Conservation (phyloP, 2,113 vertebrate species). For the Xyliphius kryptos region DNA sequence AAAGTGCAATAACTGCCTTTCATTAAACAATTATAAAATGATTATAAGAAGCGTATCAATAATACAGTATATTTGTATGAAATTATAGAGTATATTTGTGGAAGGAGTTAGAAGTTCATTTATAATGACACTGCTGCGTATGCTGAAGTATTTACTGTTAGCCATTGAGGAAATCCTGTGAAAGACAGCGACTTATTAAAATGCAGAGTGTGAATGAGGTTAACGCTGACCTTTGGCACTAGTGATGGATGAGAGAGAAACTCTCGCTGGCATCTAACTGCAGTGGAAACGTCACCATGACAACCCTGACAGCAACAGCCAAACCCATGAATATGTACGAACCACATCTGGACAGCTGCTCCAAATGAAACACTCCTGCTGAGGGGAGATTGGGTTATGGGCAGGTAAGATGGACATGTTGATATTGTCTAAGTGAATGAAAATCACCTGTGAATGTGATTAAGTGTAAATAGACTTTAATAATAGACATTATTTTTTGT, state of each 20-base stretch:
- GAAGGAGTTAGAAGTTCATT: conserved; percentile 7
- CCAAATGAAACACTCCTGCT: conserved; percentile 35
- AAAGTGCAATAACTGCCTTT: conserved; percentile 34
- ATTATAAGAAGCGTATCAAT: conserved; percentile 6
- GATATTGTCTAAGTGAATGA: too few species aligned
- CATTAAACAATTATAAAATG: conserved; percentile 26
- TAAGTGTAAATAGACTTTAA: too few species aligned
- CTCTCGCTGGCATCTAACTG: conserved; percentile 46
- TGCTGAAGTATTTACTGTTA: conserved; percentile 11
- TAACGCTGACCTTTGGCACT: conserved; percentile 64
- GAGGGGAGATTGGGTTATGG: conserved; percentile 2
- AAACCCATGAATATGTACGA: conserved; percentile 43
- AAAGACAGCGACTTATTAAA: conserved; percentile 29
- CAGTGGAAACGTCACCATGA: conserved; percentile 43
- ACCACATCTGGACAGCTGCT: conserved; percentile 46
- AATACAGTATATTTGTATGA: not conserved
- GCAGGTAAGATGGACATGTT: conserved; percentile 10
- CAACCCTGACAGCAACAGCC: conserved; percentile 42
- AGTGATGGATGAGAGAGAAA: conserved; percentile 60
- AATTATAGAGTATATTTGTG: not conserved
- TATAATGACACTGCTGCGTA: conserved; percentile 5
- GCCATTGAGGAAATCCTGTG: conserved; percentile 32
- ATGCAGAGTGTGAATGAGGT: conserved; percentile 60
- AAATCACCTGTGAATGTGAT: too few species aligned
- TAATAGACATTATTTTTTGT: too few species aligned